A percentile compares a stretch with the other conserved stretches of the same genome.
phyloP scores from a whole-genome alignment of 1,140 invertebrate genomes.

The Mycetomoellerius zeteki region DNA sequence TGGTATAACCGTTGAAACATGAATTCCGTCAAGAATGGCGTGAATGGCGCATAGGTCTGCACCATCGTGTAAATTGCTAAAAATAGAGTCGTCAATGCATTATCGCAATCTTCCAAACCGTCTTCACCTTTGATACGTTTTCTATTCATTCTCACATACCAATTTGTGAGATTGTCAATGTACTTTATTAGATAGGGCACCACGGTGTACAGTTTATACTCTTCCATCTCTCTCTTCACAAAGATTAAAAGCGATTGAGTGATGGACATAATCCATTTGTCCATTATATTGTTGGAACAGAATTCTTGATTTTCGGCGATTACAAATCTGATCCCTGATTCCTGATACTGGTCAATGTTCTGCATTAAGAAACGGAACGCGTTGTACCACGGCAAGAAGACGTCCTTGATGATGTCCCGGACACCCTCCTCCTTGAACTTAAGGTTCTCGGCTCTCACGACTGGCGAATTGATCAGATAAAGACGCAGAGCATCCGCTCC shows the following conservation, averaged over 20 bases:
- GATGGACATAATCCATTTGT: conserved; percentile 98
- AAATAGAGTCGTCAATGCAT: conserved; percentile 96
- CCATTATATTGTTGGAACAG: conserved; percentile 95
- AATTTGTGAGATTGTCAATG: conserved; percentile 99
- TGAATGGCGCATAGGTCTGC: conserved; percentile 98
- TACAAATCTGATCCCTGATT: conserved; percentile 89
- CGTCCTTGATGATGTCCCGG: conserved; percentile 98
- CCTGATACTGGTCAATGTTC: conserved; percentile 94
- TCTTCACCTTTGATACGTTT: conserved; percentile 96
- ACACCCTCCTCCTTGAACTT: conserved; percentile 99
- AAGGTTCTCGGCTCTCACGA: conserved; percentile 98
- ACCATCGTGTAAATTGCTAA: conserved; percentile 96
- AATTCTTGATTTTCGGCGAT: conserved; percentile 88
- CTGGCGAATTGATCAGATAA: conserved; percentile 99
- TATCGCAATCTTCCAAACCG: conserved; percentile 91
- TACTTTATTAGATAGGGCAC: conserved; percentile 97
- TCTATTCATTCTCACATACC: conserved; percentile 99
- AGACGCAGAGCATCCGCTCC: conserved; percentile 98
- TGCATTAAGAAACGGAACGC: conserved; percentile 98
- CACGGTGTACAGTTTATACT: conserved; percentile 98
- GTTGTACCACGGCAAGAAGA: conserved; percentile 99
- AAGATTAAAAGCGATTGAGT: conserved; percentile 97
- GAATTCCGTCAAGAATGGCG: conserved; percentile 98
- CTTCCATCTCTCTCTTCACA: conserved; percentile 97
- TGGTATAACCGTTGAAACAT: conserved; percentile 96